A percentile compares a stretch with the other conserved stretches of the same genome.
Evolutionary conservation across 2,113 vertebrate genomes (phyloP).

Genomic region (Rafetus swinhoei): DNA sequence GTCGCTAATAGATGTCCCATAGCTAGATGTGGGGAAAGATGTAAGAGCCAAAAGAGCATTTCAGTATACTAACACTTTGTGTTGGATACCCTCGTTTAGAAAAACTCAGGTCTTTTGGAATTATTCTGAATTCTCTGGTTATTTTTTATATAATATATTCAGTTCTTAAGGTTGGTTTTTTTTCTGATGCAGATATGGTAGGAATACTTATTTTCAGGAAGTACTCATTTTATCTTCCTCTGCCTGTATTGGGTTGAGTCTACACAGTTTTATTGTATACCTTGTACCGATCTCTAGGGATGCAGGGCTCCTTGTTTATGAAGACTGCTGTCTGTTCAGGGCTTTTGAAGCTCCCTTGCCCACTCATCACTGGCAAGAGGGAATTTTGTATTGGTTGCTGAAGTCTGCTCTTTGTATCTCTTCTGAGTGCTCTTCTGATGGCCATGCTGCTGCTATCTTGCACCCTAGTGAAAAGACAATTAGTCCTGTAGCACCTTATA

Average conservation of each 20-base stretch:
- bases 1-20: not conserved
- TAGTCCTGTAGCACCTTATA: no score
- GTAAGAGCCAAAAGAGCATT: not conserved
- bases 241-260: not conserved
- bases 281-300: not conserved
- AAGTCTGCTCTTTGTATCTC: not conserved
- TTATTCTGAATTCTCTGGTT: not conserved
- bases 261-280: not conserved
- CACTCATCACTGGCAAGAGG: fast-evolving
- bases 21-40: not conserved
- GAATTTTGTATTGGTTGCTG: not conserved
- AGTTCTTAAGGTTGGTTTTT: not conserved
- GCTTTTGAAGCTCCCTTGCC: not conserved
- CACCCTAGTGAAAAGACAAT: not conserved
- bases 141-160: not conserved
- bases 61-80: not conserved
- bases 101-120: not conserved
- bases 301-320: not conserved
- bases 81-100: not conserved
- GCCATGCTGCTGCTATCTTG: not conserved
- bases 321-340: not conserved
- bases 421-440: fast-evolving
- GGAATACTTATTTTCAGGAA: not conserved
- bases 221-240: not conserved
- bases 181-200: not conserved